Conservation (phyloP, 2,113 vertebrate species). For the Danio rerio region DNA sequence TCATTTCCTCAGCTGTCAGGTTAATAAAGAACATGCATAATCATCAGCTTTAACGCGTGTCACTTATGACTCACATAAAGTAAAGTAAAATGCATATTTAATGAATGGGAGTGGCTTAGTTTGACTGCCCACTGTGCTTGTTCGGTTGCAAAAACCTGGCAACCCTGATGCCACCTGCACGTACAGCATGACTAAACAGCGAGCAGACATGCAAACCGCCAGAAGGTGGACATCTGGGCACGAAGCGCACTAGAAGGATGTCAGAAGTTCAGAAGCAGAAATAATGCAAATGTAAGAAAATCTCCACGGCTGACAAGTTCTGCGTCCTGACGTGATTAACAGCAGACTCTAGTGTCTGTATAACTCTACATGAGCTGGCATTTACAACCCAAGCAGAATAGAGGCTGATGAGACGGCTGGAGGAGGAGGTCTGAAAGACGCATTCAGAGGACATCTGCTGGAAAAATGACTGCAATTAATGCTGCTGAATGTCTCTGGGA, state of each 20-base stretch:
- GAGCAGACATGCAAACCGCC: neutral
- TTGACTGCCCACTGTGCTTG: no score
- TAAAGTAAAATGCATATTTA: no score
- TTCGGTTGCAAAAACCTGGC: no score
- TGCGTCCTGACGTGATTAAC: no score
- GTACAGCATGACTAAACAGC: neutral
- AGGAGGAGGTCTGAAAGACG: neutral
- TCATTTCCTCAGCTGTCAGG: no score
- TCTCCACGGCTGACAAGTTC: neutral
- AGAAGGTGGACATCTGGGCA: neutral
- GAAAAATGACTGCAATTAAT: no score
- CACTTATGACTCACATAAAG: no score
- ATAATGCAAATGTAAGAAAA: constrained; percentile 27
- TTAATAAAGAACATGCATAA: no score
- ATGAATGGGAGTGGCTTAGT: no score
- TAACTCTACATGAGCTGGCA: neutral
- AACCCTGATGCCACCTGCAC: neutral
- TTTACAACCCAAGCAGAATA: neutral
- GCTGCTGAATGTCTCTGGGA: no score
- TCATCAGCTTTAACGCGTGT: no score
- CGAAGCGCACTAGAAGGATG: neutral
- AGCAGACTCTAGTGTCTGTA: neutral
- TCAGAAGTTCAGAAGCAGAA: neutral
- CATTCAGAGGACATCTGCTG: neutral
- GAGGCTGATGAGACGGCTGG: neutral